Evolutionary conservation across 2,797 vertebrate genomes (phyloP).

Genomic region (Lutra lutra): DNA sequence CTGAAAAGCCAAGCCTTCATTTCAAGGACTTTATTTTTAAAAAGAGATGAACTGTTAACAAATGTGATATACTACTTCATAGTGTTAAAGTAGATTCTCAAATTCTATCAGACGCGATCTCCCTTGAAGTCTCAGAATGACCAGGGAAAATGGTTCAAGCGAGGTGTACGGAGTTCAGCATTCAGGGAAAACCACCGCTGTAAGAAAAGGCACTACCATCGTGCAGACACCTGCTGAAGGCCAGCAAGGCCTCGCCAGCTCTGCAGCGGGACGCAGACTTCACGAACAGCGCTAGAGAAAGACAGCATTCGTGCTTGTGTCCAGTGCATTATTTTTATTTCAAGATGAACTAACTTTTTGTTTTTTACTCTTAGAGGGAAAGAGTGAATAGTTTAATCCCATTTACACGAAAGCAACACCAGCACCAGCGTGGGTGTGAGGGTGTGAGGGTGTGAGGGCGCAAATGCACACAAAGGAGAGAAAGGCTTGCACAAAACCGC

Average conservation of each 20-base stretch:
- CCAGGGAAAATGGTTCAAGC: background rate
- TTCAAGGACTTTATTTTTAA: background rate
- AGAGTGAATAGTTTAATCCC: background rate
- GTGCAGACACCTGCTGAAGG: background rate
- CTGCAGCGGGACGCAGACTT: accelerated
- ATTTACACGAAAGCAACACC: background rate
- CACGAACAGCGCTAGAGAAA: background rate
- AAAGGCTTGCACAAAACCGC: background rate
- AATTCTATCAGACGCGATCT: background rate
- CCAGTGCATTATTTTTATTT: background rate
- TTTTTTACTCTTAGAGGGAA: background rate
- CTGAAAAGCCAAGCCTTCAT: background rate
- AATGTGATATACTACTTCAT: background rate
- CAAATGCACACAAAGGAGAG: background rate
- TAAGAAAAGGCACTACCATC: accelerated
- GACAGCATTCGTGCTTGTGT: accelerated
- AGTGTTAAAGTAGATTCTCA: background rate
- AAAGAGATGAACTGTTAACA: background rate
- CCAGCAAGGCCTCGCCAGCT: background rate
- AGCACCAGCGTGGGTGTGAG: background rate
- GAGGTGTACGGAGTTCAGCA: background rate
- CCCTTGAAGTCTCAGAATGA: background rate
- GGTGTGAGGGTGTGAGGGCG: background rate
- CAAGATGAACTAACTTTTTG: background rate
- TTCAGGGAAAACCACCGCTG: accelerated